Evolutionary conservation across 2,113 vertebrate species (phyloP).

Genomic region (Gasterosteus aculeatus): DNA sequence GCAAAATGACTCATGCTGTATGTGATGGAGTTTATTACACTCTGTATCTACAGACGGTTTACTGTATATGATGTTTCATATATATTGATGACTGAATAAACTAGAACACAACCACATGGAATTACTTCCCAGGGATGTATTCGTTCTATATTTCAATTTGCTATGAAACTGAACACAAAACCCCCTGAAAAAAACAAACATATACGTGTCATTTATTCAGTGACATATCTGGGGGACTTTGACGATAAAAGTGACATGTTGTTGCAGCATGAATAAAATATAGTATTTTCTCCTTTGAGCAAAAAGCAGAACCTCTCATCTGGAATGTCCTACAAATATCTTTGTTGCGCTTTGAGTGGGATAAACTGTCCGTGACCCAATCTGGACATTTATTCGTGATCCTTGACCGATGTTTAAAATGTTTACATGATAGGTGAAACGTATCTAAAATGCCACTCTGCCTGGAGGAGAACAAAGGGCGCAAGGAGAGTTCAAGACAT

Average conservation of each 20-base stretch:
- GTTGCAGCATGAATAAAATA: slow-evolving; percentile 60
- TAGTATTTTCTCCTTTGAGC: slow-evolving; percentile 32
- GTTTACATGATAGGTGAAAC: not conserved
- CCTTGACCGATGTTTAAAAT: not conserved
- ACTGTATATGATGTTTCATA: slow-evolving; percentile 5
- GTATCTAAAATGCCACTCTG: not conserved
- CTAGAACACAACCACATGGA: slow-evolving; percentile 4
- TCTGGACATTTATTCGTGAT: not conserved
- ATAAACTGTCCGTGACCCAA: slow-evolving; percentile 1
- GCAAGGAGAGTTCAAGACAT: slow-evolving; percentile 19
- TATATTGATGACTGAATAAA: slow-evolving; percentile 36
- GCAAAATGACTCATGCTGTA: not conserved
- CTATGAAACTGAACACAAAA: not conserved
- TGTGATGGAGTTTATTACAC: not conserved
- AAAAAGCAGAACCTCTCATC: slow-evolving; percentile 27
- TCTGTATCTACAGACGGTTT: not conserved
- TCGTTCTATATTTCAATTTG: not conserved
- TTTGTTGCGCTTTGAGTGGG: slow-evolving; percentile 17
- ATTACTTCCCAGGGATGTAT: slow-evolving; percentile 6
- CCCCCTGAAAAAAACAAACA: not conserved
- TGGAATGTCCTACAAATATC: slow-evolving; percentile 33
- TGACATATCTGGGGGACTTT: slow-evolving; percentile 13
- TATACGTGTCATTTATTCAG: slow-evolving; percentile 60
- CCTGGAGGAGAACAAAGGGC: not conserved
- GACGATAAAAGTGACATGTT: slow-evolving; percentile 40